Conservation (phyloP, 2,888 invertebrate species). For the Tetramorium bicarinatum region DNA sequence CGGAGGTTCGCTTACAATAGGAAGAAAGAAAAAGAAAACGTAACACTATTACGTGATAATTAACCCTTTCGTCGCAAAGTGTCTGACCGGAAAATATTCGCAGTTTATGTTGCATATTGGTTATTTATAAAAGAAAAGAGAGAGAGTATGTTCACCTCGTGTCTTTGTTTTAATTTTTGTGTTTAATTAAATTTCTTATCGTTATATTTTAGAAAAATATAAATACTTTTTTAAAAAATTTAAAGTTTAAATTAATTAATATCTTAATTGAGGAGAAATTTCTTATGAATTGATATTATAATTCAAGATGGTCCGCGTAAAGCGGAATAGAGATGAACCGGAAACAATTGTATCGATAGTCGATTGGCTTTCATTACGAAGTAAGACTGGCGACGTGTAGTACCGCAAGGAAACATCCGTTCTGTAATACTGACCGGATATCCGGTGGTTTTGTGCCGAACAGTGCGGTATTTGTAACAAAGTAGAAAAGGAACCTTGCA, state of each 20-base stretch:
- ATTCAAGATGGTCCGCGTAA: background rate
- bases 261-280: background rate
- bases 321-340: conserved; percentile 1
- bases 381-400: background rate
- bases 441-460: conserved; percentile 47
- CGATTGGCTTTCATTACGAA: conserved; percentile 19
- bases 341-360: conserved; percentile 16
- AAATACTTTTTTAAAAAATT: background rate
- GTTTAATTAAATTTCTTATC: background rate
- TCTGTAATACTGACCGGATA: conserved; percentile 29
- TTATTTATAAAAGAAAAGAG: background rate
- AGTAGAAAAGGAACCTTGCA: background rate
- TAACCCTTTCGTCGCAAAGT: background rate
- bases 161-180: background rate
- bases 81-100: background rate
- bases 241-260: background rate
- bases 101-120: background rate
- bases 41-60: conserved; percentile 1
- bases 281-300: background rate
- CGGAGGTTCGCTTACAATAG: conserved; percentile 43
- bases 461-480: conserved; percentile 34
- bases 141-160: background rate
- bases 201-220: background rate
- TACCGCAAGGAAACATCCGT: conserved; percentile 50
- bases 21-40: background rate